These are phyloP conservation scores for Riparia riparia DNA, from an alignment of 2,113 vertebrate genomes.

Conservation along the genomic window DNA sequence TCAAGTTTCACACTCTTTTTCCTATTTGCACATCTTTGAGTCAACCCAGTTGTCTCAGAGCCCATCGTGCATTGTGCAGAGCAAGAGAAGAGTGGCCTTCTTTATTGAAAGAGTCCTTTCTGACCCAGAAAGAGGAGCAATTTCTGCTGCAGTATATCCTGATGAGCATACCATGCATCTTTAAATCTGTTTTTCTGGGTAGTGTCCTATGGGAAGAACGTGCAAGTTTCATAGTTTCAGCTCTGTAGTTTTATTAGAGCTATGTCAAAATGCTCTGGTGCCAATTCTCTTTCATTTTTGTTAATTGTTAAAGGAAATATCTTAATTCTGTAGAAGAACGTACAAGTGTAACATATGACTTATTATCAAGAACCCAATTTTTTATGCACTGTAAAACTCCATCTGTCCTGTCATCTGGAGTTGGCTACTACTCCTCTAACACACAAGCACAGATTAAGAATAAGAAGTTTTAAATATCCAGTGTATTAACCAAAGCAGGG, in stretches of 20 bases:
- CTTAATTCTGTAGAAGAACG: constrained; percentile 54
- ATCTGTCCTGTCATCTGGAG: constrained; percentile 69
- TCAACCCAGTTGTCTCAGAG: neutral
- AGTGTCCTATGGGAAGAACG: constrained; percentile 31
- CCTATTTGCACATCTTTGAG: neutral
- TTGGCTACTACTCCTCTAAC: constrained; percentile 55
- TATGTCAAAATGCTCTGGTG: neutral
- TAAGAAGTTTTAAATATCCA: constrained; percentile 49
- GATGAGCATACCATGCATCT: neutral
- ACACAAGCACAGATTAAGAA: constrained; percentile 22
- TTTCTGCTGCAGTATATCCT: neutral
- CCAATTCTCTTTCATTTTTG: constrained; percentile 20
- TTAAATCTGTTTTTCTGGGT: constrained; percentile 33
- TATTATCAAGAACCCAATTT: constrained; percentile 38
- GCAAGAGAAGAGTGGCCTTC: neutral
- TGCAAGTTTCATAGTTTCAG: neutral
- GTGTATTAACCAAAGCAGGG: constrained; percentile 18
- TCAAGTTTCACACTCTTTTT: neutral
- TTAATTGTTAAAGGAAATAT: constrained; percentile 53
- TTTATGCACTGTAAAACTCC: constrained; percentile 59
- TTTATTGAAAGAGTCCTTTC: neutral
- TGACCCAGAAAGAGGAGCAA: neutral
- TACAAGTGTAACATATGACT: constrained; percentile 56
- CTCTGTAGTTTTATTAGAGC: constrained; percentile 25
- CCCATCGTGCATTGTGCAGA: neutral